Evolutionary conservation across 2,888 invertebrate species (phyloP), one percentile per base, ranked within the genome.

Genomic region (Trissolcus japonicus): DNA sequence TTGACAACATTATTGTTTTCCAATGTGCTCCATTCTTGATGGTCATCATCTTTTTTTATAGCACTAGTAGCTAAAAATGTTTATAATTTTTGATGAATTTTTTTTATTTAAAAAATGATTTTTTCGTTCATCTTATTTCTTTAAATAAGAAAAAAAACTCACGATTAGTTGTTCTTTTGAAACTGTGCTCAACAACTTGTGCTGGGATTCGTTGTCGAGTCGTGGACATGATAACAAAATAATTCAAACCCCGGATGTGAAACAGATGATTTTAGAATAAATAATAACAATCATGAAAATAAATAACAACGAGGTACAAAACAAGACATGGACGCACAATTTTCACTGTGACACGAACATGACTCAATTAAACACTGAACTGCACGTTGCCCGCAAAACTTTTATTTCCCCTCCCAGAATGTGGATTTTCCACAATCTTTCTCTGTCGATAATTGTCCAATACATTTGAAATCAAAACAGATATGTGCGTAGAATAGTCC

Each of bases 351-450:
- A 57, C 43, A 66, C 40, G 48, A 21, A 50, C 57, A 67, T 41
- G n/a, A 54, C 25, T 54, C 50, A 54, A 66, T 53, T 68, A 59
- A 68, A 60, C 54, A 40, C 40, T n/a, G 29, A 35, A 60, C 43
- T 50, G 46, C 16, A 55, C 17, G 40, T 35, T 61, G 61, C 40
- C 29, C 61, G 35, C 61, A 40, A 60, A 55, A 69, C 69, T 55
- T 61, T 61, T 69, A 48, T 61, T 61, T 29, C 54, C 68, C 61
- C 61, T 43, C 56, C 57, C 13, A 17, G 17, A 21, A 16, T 6
- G 11, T 25, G 21, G 54, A 68, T 60, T 68, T 68, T 60, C 54
- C 54, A 60, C 60, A 68, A 68, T 68, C 68, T 60, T 46, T 55
- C 60, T 54, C 35, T 9, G 35, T 35, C 35, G 35, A 35, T 21